These are phyloP conservation scores for Drosophila oshimai DNA, from an alignment of 1,140 invertebrate genomes.

Conservation along the genomic window DNA sequence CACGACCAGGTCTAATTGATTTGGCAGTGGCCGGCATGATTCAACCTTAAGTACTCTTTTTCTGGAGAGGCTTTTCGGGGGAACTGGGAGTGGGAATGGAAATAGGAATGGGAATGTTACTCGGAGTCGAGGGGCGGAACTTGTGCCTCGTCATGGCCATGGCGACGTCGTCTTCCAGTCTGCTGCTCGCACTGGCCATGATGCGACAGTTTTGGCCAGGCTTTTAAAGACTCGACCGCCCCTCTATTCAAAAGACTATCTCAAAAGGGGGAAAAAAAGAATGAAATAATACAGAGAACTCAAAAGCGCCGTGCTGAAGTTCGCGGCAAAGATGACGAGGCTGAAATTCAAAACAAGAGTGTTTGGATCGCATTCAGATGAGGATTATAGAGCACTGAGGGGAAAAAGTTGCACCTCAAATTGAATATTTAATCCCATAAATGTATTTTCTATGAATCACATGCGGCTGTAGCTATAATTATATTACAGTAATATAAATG, in stretches of 20 bases:
- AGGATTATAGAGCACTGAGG: conserved; percentile 21
- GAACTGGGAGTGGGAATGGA: not conserved
- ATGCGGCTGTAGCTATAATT: no score
- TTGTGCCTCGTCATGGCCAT: conserved; percentile 63
- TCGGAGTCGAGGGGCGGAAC: conserved; percentile 39
- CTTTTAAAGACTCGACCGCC: conserved; percentile 46
- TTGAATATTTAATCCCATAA: no score
- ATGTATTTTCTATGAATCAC: no score
- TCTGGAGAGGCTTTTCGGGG: conserved; percentile 40
- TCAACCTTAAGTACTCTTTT: conserved; percentile 42
- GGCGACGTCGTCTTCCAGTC: conserved; percentile 73
- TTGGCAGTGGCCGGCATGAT: conserved; percentile 54
- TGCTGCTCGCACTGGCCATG: conserved; percentile 64
- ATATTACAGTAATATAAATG: no score
- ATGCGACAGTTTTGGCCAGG: conserved; percentile 66
- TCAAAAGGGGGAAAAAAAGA: conserved; percentile 13
- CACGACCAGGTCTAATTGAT: conserved; percentile 73
- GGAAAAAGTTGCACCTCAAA: not conserved
- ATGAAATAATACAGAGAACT: conserved; percentile 21
- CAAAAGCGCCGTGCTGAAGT: conserved; percentile 68
- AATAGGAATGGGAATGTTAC: not conserved
- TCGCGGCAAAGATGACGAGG: conserved; percentile 68
- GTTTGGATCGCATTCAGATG: conserved; percentile 41
- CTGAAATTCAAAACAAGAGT: conserved; percentile 41
- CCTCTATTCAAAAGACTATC: conserved; percentile 60